These are phyloP conservation scores for Melopsittacus undulatus DNA, from an alignment of 2,797 vertebrate genomes.

Conservation along the genomic window DNA sequence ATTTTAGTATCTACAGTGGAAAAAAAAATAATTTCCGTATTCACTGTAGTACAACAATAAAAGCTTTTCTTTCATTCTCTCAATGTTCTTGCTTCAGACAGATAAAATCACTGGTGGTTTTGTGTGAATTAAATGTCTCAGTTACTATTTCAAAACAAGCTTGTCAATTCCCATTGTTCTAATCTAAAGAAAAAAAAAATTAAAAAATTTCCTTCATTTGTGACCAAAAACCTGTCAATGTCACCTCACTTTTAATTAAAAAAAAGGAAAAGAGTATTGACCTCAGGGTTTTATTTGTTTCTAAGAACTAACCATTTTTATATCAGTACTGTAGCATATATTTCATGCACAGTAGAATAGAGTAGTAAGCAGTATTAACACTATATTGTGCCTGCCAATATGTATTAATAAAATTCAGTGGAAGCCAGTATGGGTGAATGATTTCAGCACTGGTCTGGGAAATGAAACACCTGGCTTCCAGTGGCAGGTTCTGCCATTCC, in stretches of 20 bases:
- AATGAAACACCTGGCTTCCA: neutral
- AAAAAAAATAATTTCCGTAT: neutral
- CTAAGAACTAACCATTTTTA: neutral
- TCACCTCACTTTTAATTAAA: neutral
- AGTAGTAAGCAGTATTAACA: neutral
- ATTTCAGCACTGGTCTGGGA: neutral
- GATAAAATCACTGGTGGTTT: constrained; percentile 15
- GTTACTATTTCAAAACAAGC: neutral
- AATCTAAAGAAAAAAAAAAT: neutral
- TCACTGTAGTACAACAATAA: neutral
- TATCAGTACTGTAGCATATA: neutral
- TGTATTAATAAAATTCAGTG: neutral
- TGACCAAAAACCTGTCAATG: neutral
- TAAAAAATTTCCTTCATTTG: neutral
- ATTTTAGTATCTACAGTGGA: neutral
- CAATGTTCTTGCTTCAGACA: neutral
- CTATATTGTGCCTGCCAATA: neutral
- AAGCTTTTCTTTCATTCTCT: neutral
- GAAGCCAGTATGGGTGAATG: neutral
- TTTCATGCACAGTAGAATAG: neutral
- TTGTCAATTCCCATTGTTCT: neutral
- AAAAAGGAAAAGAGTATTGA: neutral
- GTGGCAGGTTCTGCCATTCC: neutral
- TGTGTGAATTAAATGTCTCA: constrained; percentile 1
- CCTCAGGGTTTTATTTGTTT: neutral